Base-by-base conservation (phyloP, 2,113 vertebrate species). In the Oreochromis aureus region DNA sequence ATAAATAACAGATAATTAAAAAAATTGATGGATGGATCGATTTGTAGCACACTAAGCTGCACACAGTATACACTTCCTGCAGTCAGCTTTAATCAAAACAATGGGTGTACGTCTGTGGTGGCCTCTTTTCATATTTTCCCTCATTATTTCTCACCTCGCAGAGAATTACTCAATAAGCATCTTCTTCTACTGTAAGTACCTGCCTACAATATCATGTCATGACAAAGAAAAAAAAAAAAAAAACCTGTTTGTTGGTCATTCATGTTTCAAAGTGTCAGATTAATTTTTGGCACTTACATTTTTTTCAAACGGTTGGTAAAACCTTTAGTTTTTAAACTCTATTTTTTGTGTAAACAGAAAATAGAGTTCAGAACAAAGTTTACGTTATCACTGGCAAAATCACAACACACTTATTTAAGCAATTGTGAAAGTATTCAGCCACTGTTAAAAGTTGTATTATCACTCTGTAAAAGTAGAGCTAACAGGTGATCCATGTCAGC, bases 91-190 rank as follows among this genome's bases (percentile, higher is more conserved):
- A n/a, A 63, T 36, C 59, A 63, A 36, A 19, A 63, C 59, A 63
- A 63, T 36, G 32, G 11, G 59, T 11, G 7, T 16, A 66, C 1
- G 5, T 41, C 12, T 80, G 30, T 32, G 24, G 58, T 69, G 59
- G 63, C 84, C 76, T 86, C 76, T 56, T 86, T 69, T 80, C 59
- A 44, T 27, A 73, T 24, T 10, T 8, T n/a, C 30, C 41, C 15
- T 7, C 16, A 73, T 1, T 24, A 73, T 80, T 53, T 24, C 39
- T 84, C 9, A 59, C 30, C 56, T 58, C 24, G 9, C 24, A 79
- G 36, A 78, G 10, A 51, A 48, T 79, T 51, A 32, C 32, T 39
- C n/a, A 2, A 39, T 16, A 44, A 41, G 18, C 19, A 27, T 53
- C 16, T 56, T 58, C 5, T 27, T 19, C 7, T 6, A 16, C 30